Conservation (phyloP, 64 coral and sea anemone species). For the Exaiptasia diaphana region DNA sequence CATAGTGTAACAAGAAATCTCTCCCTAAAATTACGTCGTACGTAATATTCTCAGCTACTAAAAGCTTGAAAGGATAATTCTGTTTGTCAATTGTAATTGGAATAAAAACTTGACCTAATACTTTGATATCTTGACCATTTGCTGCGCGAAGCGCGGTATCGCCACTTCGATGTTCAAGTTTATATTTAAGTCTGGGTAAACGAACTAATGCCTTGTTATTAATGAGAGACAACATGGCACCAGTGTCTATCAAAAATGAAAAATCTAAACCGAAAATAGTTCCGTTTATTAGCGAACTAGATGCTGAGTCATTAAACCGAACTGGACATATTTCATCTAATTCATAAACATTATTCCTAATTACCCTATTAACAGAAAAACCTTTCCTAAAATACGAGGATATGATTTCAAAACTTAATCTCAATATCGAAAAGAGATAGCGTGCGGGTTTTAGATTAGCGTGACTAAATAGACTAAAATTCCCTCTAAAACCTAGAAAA, state of each 20-base stretch:
- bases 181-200: background rate
- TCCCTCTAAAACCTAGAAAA: background rate
- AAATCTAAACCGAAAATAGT: background rate
- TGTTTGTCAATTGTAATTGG: background rate
- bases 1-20: slow-evolving; percentile 24
- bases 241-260: background rate
- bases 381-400: no score
- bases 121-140: slow-evolving; percentile 2
- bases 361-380: background rate
- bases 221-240: background rate
- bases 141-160: background rate
- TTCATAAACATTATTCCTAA: background rate
- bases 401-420: background rate
- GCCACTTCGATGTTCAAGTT: background rate
- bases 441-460: no score
- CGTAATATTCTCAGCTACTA: slow-evolving; percentile 3
- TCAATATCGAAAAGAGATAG: no score
- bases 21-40: slow-evolving; percentile 32
- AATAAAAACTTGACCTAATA: background rate
- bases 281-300: background rate
- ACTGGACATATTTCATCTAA: background rate
- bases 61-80: background rate
- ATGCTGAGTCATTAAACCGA: background rate
- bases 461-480: background rate
- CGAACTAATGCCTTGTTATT: background rate